A percentile compares a stretch with the other conserved stretches of the same genome.
Conservation (phyloP, 1,140 invertebrate species). For the Carposina sasakii region DNA sequence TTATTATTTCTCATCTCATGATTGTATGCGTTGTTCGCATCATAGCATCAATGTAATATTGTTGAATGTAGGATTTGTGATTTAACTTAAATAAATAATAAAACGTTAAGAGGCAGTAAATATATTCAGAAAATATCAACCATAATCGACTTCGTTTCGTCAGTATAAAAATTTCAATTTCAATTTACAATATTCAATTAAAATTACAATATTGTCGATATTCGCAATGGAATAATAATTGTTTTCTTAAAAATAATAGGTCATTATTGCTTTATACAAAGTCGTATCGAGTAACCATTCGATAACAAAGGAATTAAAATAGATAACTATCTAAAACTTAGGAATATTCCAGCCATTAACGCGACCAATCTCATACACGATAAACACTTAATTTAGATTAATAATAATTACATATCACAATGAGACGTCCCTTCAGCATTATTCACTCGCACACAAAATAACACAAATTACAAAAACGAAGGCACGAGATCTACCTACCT, state of each 20-base stretch:
- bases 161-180: constrained; percentile 55
- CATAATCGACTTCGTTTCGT: constrained; percentile 56
- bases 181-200: constrained; percentile 50
- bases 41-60: no score
- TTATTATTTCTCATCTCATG: no score
- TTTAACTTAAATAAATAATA: constrained; percentile 54
- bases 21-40: no score
- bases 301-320: constrained; percentile 54
- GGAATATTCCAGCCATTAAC: constrained; percentile 54
- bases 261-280: constrained; percentile 70
- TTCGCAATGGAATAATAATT: constrained; percentile 51
- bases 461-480: constrained; percentile 61
- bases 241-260: constrained; percentile 57
- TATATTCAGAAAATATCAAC: constrained; percentile 72
- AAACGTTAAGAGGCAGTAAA: constrained; percentile 61
- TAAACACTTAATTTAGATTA: constrained; percentile 71
- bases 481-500: constrained; percentile 69
- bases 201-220: constrained; percentile 64
- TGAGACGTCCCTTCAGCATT: constrained; percentile 64
- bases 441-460: constrained; percentile 53
- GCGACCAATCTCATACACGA: constrained; percentile 58
- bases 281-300: constrained; percentile 65
- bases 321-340: constrained; percentile 59
- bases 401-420: constrained; percentile 73
- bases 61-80: no score